These are phyloP conservation scores for Poicephalus gulielmi DNA, from an alignment of 2,113 vertebrate species.

Conservation along the genomic window DNA sequence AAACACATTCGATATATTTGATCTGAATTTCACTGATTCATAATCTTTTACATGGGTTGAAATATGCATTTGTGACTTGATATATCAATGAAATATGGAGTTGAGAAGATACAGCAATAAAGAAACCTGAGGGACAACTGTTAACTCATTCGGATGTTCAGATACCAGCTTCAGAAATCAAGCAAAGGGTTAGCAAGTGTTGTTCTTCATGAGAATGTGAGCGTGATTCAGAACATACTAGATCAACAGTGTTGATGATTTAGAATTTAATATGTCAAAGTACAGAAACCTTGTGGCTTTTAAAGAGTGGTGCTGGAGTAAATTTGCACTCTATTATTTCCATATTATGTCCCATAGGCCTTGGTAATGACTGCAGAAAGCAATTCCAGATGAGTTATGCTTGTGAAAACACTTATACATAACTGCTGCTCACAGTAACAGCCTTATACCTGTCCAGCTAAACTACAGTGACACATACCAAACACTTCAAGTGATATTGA, in stretches of 20 bases:
- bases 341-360: not conserved
- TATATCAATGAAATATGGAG: not conserved
- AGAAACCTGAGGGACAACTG: not conserved
- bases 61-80: not conserved
- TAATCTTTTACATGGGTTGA: not conserved
- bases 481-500: constrained; percentile 5
- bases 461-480: not conserved
- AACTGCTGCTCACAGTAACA: not conserved
- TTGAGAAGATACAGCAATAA: not conserved
- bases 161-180: not conserved
- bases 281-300: not conserved
- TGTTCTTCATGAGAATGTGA: not conserved
- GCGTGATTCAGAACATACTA: not conserved
- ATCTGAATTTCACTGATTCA: not conserved
- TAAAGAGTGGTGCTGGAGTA: not conserved
- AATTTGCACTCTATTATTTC: constrained; percentile 53
- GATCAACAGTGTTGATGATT: not conserved
- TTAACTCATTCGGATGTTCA: not conserved
- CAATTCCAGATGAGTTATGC: constrained; percentile 15
- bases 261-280: not conserved
- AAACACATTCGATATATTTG: not conserved
- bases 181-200: not conserved
- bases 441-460: constrained; percentile 12
- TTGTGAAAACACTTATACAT: not conserved
- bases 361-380: constrained; percentile 20